These are phyloP conservation scores for Trissonchulus latispiculum DNA, from an alignment of 2,888 invertebrate species.

Conservation along the genomic window DNA sequence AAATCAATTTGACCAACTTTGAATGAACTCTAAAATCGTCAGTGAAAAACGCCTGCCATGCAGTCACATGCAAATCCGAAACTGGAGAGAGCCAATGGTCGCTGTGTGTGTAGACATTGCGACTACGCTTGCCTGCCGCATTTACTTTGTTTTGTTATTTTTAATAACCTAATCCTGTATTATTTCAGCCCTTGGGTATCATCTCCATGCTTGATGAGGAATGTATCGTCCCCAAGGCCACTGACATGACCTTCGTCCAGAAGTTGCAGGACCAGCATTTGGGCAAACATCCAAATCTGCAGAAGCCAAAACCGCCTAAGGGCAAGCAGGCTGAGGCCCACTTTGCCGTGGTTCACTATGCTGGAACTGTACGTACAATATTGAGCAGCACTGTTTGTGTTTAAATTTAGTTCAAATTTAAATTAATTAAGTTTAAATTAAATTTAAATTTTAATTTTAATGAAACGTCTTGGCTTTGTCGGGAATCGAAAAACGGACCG, in stretches of 20 bases:
- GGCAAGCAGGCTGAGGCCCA: slow-evolving; percentile 48
- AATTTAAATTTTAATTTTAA: too few relatives aligned
- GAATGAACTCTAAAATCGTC: too few relatives aligned
- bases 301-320: slow-evolving; percentile 47
- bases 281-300: slow-evolving; percentile 43
- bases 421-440: too few relatives aligned
- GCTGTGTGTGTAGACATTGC: background rate
- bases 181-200: slow-evolving; percentile 41
- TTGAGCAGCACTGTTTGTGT: too few relatives aligned
- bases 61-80: too few relatives aligned
- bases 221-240: slow-evolving; percentile 44
- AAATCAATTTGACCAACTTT: too few relatives aligned
- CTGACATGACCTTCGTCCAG: slow-evolving; percentile 40
- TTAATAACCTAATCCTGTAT: background rate
- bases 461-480: too few relatives aligned
- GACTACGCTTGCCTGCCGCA: background rate
- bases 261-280: slow-evolving; percentile 42
- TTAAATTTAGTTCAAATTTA: too few relatives aligned
- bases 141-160: background rate
- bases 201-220: slow-evolving; percentile 45
- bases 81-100: too few relatives aligned
- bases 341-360: slow-evolving; percentile 51
- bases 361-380: slow-evolving; percentile 42
- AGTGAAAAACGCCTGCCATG: too few relatives aligned
- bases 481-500: too few relatives aligned